Evolutionary conservation across 1,140 invertebrate genomes (phyloP).

Genomic region (Orchestia grillus): DNA sequence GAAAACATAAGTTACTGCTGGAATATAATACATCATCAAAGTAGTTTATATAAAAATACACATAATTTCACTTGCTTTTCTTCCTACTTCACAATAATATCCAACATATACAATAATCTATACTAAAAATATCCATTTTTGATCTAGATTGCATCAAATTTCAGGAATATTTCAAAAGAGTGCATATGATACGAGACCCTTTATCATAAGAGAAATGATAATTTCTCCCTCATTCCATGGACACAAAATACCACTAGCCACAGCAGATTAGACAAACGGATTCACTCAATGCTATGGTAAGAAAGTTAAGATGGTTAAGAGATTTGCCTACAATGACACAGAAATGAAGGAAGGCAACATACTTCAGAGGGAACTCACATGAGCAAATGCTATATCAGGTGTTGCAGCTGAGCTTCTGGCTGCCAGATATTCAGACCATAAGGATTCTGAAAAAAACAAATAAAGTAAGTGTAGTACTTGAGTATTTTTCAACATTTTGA

Average conservation of each 20-base stretch:
- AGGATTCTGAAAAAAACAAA: neutral
- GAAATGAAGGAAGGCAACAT: neutral
- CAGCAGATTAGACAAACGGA: neutral
- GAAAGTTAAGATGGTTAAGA: too few relatives aligned
- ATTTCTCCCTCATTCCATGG: neutral
- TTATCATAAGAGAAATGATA: neutral
- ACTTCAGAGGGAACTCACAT: neutral
- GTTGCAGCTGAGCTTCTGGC: neutral
- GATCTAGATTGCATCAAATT: too few relatives aligned
- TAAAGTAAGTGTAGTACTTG: neutral
- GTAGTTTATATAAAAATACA: too few relatives aligned
- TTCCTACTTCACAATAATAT: too few relatives aligned
- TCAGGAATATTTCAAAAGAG: too few relatives aligned
- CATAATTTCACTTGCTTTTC: too few relatives aligned
- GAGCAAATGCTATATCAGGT: neutral
- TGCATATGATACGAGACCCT: neutral
- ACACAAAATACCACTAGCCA: neutral
- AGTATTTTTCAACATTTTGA: neutral
- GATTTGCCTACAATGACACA: neutral
- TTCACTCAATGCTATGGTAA: too few relatives aligned
- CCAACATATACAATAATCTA: too few relatives aligned
- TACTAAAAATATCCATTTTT: too few relatives aligned
- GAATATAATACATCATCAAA: too few relatives aligned
- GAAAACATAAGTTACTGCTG: too few relatives aligned
- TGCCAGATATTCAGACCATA: neutral